Evolutionary conservation across 2,797 vertebrate species (phyloP).

Genomic region (Schizopygopsis malacanthus): DNA sequence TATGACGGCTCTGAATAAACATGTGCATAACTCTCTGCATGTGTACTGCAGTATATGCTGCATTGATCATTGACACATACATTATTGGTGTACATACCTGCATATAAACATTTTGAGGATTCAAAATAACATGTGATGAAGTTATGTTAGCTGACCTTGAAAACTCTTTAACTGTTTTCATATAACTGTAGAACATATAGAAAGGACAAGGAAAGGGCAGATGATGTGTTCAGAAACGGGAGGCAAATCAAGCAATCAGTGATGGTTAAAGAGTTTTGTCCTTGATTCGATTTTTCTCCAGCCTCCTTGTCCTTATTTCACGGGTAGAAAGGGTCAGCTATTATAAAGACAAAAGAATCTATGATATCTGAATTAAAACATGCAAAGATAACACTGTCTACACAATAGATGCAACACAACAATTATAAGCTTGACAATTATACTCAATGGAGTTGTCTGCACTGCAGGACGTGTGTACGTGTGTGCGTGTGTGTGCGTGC

Average conservation of each 20-base stretch:
- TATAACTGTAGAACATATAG: neutral
- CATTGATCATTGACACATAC: neutral
- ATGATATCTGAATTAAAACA: neutral
- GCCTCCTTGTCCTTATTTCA: conserved; percentile 33
- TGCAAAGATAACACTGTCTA: neutral
- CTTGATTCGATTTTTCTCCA: conserved; percentile 9
- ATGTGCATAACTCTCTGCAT: neutral
- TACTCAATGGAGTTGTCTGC: neutral
- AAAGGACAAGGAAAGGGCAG: neutral
- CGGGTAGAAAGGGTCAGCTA: conserved; percentile 15
- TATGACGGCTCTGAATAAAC: neutral
- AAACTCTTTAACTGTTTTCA: neutral
- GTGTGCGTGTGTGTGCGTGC: too few species aligned
- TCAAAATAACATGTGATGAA: too few species aligned
- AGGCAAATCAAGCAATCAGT: neutral
- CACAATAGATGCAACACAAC: neutral
- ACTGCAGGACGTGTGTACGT: too few species aligned
- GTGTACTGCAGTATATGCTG: neutral
- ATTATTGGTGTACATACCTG: neutral
- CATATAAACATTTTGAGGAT: neutral
- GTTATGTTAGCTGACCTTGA: neutral
- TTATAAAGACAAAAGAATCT: neutral
- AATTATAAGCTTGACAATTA: neutral
- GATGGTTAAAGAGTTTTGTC: conserved; percentile 18
- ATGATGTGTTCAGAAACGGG: too few species aligned